phyloP scores from a whole-genome alignment of 2,113 vertebrate species.

The Sus scrofa region T2T-Sscrofa CM000816.6:70179001-70179500 shows the following conservation, averaged over 20 bases:
- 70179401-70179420: neutral
- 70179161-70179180: conserved; percentile 94
- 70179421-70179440: neutral
- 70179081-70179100: neutral
- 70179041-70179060: neutral
- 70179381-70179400: neutral
- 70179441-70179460: neutral
- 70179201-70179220: conserved; percentile 93
- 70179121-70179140: conserved; percentile 78
- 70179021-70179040: neutral
- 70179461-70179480: neutral
- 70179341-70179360: conserved; percentile 73
- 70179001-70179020: neutral
- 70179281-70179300: conserved; percentile 96
- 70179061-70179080: neutral
- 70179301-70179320: conserved; percentile 95
- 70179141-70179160: conserved; percentile 97
- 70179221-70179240: conserved; percentile 97
- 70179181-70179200: conserved; percentile 93
- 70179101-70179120: neutral
- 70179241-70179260: conserved; percentile 94
- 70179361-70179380: neutral
- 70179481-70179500: neutral
- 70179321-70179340: conserved; percentile 96
- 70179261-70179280: conserved; percentile 97